Evolutionary conservation across 2,797 vertebrate species (phyloP), one percentile per base, ranked within the genome.

Genomic region (Pantherophis vulpinus): DNA sequence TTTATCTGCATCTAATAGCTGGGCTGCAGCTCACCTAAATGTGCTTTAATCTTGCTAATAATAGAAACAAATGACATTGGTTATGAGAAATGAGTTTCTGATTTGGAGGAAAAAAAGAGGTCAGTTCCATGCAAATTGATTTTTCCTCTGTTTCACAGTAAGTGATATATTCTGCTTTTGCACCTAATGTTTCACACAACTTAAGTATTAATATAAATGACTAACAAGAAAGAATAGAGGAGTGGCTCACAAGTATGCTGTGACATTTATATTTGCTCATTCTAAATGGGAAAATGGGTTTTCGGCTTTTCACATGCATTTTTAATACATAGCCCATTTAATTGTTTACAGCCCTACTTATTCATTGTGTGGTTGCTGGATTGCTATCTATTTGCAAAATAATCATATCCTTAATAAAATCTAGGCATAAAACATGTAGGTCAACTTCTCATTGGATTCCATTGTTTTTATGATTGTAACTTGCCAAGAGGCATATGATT

Each of bases 51-150:
- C 86, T 90, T 32, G 94, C 47, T 93, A 89, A 61, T 93, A 93
- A 91, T 59, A 93, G 91, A 96, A 97, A 94, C 58, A 97, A 96
- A 94, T 86, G 74, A 95, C 94, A 93, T 54, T 70, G 93, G 89
- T 91, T 83, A 94, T 90, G 61, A 96, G 87, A 95, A 91, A 37
- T 87, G 91, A 95, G 93, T 94, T 96, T 95, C 63, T 96, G 96
- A 96, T 96, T 97, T 96, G 93, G 94, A 92, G 91, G 93, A 0
- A 56, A 93, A 79, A 96, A 95, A 5, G 12, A 23, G 95, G 92
- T 95, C 91, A 93, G 42, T 92, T 96, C 94, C 55, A 59, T 87
- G 91, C 32, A 92, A 93, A 95, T 92, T 93, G 92, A 5, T 94
- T 95, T 96, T 94, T 60, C 42, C 56, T 16, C 56, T 29, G 32